Conservation (phyloP, 2,888 invertebrate genomes). For the Cheilosia grossa region DNA sequence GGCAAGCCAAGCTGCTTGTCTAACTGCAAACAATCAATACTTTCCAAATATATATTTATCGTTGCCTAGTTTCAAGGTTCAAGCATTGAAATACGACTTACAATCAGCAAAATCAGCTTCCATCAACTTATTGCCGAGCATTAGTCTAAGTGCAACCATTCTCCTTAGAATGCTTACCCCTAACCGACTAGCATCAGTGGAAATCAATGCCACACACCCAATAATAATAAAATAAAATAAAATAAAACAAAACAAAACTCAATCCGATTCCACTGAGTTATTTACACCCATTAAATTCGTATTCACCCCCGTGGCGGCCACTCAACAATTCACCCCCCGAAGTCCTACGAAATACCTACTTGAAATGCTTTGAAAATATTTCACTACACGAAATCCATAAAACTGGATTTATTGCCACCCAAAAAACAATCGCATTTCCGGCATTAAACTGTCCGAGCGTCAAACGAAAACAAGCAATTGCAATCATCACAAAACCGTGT, state of each 20-base stretch:
- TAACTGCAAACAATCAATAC: too few species aligned
- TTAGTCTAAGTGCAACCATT: background rate
- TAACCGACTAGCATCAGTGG: slow-evolving; percentile 44
- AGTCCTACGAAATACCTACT: slow-evolving; percentile 24
- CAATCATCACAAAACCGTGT: slow-evolving; percentile 67
- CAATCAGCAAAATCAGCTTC: background rate
- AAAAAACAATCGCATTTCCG: slow-evolving; percentile 51
- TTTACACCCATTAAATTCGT: slow-evolving; percentile 52
- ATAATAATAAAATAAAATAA: background rate
- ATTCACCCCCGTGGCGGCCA: slow-evolving; percentile 5
- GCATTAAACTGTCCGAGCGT: slow-evolving; percentile 29
- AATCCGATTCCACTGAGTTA: slow-evolving; percentile 53
- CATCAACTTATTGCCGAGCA: slow-evolving; percentile 42
- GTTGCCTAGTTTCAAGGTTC: too few species aligned
- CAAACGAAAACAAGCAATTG: slow-evolving; percentile 61
- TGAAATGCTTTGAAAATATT: slow-evolving; percentile 36
- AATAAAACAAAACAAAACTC: slow-evolving; percentile 12
- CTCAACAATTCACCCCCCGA: background rate
- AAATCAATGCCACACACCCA: slow-evolving; percentile 45
- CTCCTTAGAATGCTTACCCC: background rate
- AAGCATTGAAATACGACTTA: too few species aligned
- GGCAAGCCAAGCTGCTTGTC: too few species aligned
- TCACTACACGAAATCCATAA: slow-evolving; percentile 58
- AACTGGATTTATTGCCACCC: slow-evolving; percentile 50
- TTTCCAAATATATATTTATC: too few species aligned